These are phyloP conservation scores for Augiades crinisus DNA, from an alignment of 2,888 invertebrate genomes.

Conservation along the genomic window DNA sequence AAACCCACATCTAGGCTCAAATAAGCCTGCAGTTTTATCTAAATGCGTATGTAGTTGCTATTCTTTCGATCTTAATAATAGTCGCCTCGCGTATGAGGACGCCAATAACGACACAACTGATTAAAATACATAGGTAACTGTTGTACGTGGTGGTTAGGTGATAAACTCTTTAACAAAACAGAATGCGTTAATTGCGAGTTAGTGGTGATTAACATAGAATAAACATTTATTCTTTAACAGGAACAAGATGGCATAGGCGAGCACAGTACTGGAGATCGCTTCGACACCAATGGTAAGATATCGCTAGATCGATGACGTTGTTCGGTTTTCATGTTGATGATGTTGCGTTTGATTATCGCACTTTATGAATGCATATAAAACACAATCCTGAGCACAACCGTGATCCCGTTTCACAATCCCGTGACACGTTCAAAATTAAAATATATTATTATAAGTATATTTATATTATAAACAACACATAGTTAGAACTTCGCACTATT, in stretches of 20 bases:
- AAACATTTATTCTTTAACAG: conserved; percentile 39
- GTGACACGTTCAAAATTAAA: not conserved
- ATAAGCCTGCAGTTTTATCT: too few species aligned
- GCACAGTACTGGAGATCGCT: conserved; percentile 50
- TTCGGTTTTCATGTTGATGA: conserved; percentile 13
- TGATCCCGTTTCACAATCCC: not conserved
- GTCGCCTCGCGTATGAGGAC: too few species aligned
- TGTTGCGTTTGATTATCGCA: conserved; percentile 31
- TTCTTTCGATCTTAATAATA: too few species aligned
- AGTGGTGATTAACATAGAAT: not conserved
- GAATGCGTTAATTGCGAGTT: too few species aligned
- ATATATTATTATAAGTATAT: too few species aligned
- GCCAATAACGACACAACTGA: too few species aligned
- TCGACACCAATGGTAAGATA: conserved; percentile 57
- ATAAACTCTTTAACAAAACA: too few species aligned
- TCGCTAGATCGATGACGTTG: not conserved
- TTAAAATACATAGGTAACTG: too few species aligned
- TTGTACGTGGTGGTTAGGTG: too few species aligned
- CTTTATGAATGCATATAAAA: conserved; percentile 29
- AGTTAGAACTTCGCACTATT: conserved; percentile 1
- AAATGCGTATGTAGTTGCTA: too few species aligned
- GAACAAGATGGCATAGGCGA: conserved; percentile 59
- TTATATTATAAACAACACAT: too few species aligned
- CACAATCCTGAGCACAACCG: conserved; percentile 26
- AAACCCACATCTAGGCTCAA: too few species aligned